Evolutionary conservation across 2,888 invertebrate genomes (phyloP), one percentile per base, ranked within the genome.

Genomic region (Oxycera nigricornis): DNA sequence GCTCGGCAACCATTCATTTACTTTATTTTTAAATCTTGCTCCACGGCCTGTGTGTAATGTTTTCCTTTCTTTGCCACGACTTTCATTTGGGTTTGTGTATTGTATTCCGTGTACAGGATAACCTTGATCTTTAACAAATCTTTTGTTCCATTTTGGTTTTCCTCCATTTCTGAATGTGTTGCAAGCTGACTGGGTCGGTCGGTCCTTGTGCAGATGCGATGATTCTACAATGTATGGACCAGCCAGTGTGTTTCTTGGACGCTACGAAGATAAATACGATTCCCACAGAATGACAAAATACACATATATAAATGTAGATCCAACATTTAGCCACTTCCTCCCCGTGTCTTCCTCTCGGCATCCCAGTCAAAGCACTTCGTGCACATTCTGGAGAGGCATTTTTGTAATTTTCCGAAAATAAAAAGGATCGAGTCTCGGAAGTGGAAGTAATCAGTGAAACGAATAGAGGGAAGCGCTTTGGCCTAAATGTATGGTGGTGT

Each of bases 351-450:
- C n/a, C n/a, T n/a, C n/a, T n/a, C n/a, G n/a, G n/a, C n/a, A n/a
- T n/a, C n/a, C n/a, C n/a, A n/a, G n/a, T n/a, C n/a, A n/a, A n/a
- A n/a, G n/a, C n/a, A n/a, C n/a, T n/a, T n/a, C n/a, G n/a, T n/a
- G n/a, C n/a, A n/a, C 46, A 14, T 46, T 46, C 17, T 46, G 46
- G 46, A 46, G 46, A 30, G 59, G 59, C 59, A 30, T 30, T 59
- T 59, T 59, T 59, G 59, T 30, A 59, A 59, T 59, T 59, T 59
- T 30, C 46, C 59, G 28, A 30, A 59, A 59, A 59, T 59, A 59
- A 59, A n/a, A 59, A 59, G 59, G 59, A 59, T 59, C 26, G 28
- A 59, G 17, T 26, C 30, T 30, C 30, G 59, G 30, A 59, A 59
- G 59, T 59, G 59, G 22, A 59, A 59, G 59, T 59, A 59, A 59